Evolutionary conservation across 1,140 invertebrate species (phyloP).

Genomic region (Sarcophaga peregrina): DNA sequence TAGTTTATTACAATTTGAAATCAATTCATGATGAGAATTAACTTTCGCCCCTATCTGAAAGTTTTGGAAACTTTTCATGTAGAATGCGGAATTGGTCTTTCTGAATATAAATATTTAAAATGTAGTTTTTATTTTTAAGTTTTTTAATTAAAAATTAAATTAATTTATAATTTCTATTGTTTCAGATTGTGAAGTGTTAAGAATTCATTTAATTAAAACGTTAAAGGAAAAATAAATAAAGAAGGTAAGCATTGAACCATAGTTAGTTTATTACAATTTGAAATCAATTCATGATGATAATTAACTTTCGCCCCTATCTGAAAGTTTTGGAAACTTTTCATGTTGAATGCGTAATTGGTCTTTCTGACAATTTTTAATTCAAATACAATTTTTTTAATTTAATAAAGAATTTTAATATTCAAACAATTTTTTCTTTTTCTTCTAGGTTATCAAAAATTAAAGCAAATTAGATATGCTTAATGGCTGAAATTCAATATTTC

Average conservation of each 20-base stretch:
- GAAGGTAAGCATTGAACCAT: too few species aligned
- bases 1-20: constrained; percentile 47
- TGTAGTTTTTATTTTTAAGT: constrained; percentile 10
- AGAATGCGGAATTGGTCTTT: constrained; percentile 38
- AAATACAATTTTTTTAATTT: too few species aligned
- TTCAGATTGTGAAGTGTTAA: too few species aligned
- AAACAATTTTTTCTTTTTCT: too few species aligned
- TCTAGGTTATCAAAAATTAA: too few species aligned
- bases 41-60: constrained; percentile 45
- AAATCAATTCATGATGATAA: constrained; percentile 46
- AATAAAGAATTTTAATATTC: too few species aligned
- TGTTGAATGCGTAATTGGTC: constrained; percentile 49
- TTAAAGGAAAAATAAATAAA: too few species aligned
- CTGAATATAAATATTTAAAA: background rate
- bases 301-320: constrained; percentile 46
- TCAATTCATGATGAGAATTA: constrained; percentile 42
- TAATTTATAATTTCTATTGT: background rate
- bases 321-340: constrained; percentile 43
- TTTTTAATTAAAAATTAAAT: constrained; percentile 1
- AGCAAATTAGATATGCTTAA: too few species aligned
- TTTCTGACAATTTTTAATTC: constrained; percentile 16
- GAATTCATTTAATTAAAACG: too few species aligned
- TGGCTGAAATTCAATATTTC: too few species aligned
- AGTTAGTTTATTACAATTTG: too few species aligned
- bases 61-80: constrained; percentile 43